Base-by-base conservation (phyloP, 2,113 vertebrate species). In the Psilopsiagon aurifrons region DNA sequence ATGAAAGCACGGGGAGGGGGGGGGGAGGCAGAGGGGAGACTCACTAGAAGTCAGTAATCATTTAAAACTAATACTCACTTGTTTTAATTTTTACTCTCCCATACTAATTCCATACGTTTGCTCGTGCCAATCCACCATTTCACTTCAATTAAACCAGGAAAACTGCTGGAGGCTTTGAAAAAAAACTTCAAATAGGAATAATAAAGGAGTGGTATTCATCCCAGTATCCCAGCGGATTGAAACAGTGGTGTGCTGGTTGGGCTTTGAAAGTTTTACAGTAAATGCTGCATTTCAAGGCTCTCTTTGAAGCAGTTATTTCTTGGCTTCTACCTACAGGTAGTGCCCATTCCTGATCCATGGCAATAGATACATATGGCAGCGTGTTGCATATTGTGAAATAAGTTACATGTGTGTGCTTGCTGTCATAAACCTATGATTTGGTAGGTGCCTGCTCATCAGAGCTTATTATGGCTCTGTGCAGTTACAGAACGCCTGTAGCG, bases 81-180 rank as follows among this genome's bases (percentile, higher is more conserved):
- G 2, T 54, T 81, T 78, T 60, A 25, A 10, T 66, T 81, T 92
- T 86, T 41, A 54, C 24, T 68, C 10, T 54, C 20, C 17, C 37
- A 7, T 66, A 57, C 47, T 86, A 86, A 86, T 66, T 86, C 44
- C 24, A 11, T 81, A 43, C 86, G 80, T 88, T 94, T 92, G 88
- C 78, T 94, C 90, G 54, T 46, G 60, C 66, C 93, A 76, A 84
- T 89, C 66, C 47, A 82, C 39, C 35, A 37, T 92, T 93, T 86
- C 66, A 37, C 57, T 89, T 82, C 77, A 79, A 8, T 80, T 88
- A 94, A 86, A 85, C 39, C 29, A 60, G 59, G 62, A 93, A 91
- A 91, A 57, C 11, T 69, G 47, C n/a, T 0, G 3, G 55, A 68
- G 69, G 35, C 68, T 90, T 83, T 44, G 16, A 22, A 39, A 37